Evolutionary conservation across 2,113 vertebrate genomes (phyloP).

Genomic region (Bubo bubo): DNA sequence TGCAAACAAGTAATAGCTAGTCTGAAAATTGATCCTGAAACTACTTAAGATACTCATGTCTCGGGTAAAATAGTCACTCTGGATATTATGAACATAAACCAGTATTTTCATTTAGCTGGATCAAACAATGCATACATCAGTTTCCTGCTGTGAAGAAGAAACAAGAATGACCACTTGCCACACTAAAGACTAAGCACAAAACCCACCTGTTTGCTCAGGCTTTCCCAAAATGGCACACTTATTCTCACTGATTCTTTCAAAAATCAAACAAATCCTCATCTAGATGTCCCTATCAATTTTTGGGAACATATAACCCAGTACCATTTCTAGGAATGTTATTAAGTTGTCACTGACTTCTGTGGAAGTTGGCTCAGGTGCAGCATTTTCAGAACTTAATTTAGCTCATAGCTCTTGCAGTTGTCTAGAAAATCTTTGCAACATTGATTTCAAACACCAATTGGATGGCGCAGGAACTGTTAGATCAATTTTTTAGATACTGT

Average conservation of each 20-base stretch:
- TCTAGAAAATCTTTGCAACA: constrained; percentile 27
- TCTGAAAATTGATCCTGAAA: neutral
- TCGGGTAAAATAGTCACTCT: neutral
- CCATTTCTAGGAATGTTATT: neutral
- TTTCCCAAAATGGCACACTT: neutral
- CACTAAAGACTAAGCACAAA: neutral
- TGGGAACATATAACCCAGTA: neutral
- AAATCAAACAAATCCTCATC: neutral
- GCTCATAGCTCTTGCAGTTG: neutral
- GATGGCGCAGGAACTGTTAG: neutral
- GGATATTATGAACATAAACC: neutral
- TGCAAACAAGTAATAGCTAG: neutral
- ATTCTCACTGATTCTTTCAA: neutral
- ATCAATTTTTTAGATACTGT: neutral
- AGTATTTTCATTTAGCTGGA: neutral
- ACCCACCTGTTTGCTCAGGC: neutral
- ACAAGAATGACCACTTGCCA: neutral
- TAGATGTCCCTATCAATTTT: neutral
- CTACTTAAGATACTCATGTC: neutral
- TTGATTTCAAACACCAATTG: neutral
- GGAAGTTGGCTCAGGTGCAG: neutral
- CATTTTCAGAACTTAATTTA: constrained; percentile 16
- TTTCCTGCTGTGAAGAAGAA: neutral
- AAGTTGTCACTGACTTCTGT: neutral
- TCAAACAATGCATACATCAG: neutral